phyloP scores from a whole-genome alignment of 2,797 vertebrate species.

The Melanotaenia nigrans region DNA sequence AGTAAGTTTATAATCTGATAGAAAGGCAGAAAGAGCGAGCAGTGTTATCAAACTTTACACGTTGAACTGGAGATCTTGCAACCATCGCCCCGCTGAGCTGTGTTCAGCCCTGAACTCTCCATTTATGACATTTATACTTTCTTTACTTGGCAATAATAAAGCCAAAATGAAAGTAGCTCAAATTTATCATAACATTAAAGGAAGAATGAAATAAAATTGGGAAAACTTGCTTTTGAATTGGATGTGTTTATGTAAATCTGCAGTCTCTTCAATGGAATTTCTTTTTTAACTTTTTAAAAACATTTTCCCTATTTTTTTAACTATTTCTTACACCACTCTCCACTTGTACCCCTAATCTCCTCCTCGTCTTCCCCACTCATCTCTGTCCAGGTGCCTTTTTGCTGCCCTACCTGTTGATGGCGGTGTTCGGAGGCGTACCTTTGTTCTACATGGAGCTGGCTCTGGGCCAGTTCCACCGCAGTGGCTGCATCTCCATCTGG shows the following conservation, averaged over 20 bases:
- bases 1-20: constrained; percentile 59
- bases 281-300: constrained; percentile 5
- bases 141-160: background rate
- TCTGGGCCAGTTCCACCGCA: constrained; percentile 96
- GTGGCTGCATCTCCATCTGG: constrained; percentile 97
- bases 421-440: constrained; percentile 95
- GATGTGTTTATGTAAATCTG: background rate
- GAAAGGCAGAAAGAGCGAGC: constrained; percentile 24
- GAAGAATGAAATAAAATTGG: background rate
- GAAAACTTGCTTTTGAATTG: constrained; percentile 42
- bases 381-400: constrained; percentile 91
- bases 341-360: too few relatives aligned
- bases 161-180: background rate
- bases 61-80: constrained; percentile 15
- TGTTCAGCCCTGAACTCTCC: constrained; percentile 9
- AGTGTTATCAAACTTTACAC: constrained; percentile 32
- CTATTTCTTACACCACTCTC: background rate
- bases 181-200: constrained; percentile 20
- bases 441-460: constrained; percentile 99
- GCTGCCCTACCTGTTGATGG: constrained; percentile 96
- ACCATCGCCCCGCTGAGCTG: constrained; percentile 1
- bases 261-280: background rate
- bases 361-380: background rate
- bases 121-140: constrained; percentile 31
- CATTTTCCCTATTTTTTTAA: background rate